phyloP scores from a whole-genome alignment of 2,888 invertebrate species.

The Pyrrhopygopsis socrates region DNA sequence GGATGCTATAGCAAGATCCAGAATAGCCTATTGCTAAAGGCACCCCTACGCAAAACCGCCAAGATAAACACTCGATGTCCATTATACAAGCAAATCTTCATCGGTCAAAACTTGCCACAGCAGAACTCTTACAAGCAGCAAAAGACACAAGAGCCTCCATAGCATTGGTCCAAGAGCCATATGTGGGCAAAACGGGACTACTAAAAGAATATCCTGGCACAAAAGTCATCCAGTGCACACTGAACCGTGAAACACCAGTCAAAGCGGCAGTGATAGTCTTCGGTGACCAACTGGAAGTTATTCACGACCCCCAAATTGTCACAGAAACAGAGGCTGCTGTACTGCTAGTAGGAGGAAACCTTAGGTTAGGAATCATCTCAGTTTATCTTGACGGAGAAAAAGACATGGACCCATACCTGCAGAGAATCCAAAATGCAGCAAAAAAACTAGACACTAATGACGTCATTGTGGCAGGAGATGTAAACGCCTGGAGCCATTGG shows the following conservation, averaged over 20 bases:
- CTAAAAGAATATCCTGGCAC: neutral
- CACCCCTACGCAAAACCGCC: too few relatives aligned
- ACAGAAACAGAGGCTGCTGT: slow-evolving; percentile 80
- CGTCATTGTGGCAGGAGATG: neutral
- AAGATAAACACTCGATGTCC: neutral
- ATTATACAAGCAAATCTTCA: neutral
- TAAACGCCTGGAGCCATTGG: slow-evolving; percentile 11
- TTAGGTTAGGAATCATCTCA: slow-evolving; percentile 68
- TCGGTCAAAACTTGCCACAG: neutral
- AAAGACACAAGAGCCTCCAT: slow-evolving; percentile 15
- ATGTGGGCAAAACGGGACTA: slow-evolving; percentile 73
- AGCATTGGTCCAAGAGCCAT: slow-evolving; percentile 85
- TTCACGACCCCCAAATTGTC: slow-evolving; percentile 74
- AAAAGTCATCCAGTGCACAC: neutral
- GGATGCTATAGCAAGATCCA: slow-evolving; percentile 47
- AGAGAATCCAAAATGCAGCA: neutral
- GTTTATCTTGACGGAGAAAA: slow-evolving; percentile 77
- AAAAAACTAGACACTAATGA: neutral
- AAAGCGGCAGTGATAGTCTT: slow-evolving; percentile 57
- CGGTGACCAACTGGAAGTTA: slow-evolving; percentile 60
- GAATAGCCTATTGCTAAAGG: slow-evolving; percentile 62
- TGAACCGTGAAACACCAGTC: neutral
- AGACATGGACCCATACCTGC: slow-evolving; percentile 31
- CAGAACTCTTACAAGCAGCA: slow-evolving; percentile 45
- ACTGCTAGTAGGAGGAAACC: neutral